Evolutionary conservation across 2,797 vertebrate species (phyloP).

Genomic region (Gambusia yucatana): DNA sequence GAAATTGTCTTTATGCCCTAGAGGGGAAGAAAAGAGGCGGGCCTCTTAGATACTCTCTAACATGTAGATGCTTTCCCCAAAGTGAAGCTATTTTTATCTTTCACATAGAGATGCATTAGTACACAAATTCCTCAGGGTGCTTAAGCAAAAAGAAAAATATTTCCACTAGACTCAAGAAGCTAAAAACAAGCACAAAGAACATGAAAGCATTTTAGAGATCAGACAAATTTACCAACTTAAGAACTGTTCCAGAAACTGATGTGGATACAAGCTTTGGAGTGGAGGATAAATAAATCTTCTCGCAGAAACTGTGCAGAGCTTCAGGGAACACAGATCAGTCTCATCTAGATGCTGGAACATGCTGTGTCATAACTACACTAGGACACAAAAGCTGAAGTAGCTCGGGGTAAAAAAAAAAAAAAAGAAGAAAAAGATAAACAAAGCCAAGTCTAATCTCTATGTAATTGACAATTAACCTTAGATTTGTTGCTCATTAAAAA

Average conservation of each 20-base stretch:
- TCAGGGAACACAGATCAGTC: conserved; percentile 11
- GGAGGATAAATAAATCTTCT: conserved; percentile 15
- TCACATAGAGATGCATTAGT: conserved; percentile 53
- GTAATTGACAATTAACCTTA: conserved; percentile 18
- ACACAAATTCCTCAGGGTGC: conserved; percentile 53
- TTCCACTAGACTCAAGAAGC: conserved; percentile 38
- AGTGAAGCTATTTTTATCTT: conserved; percentile 66
- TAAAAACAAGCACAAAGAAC: conserved; percentile 21
- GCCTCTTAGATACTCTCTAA: conserved; percentile 44
- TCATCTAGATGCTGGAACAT: conserved; percentile 22
- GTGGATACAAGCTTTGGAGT: not conserved
- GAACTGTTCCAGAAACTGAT: conserved; percentile 2
- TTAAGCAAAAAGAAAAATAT: conserved; percentile 37
- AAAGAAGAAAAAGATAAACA: not conserved
- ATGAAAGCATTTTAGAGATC: conserved; percentile 21
- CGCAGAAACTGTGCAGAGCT: conserved; percentile 11
- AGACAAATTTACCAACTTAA: conserved; percentile 19
- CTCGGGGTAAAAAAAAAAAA: not conserved
- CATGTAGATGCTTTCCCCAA: conserved; percentile 50
- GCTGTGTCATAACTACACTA: conserved; percentile 19
- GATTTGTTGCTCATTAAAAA: conserved; percentile 11
- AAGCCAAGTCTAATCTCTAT: not conserved
- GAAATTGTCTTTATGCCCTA: conserved; percentile 24
- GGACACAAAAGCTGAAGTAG: conserved; percentile 19
- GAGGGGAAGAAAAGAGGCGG: conserved; percentile 14